These are phyloP conservation scores for Botia almorhae DNA, from an alignment of 2,797 vertebrate species.

Conservation along the genomic window DNA sequence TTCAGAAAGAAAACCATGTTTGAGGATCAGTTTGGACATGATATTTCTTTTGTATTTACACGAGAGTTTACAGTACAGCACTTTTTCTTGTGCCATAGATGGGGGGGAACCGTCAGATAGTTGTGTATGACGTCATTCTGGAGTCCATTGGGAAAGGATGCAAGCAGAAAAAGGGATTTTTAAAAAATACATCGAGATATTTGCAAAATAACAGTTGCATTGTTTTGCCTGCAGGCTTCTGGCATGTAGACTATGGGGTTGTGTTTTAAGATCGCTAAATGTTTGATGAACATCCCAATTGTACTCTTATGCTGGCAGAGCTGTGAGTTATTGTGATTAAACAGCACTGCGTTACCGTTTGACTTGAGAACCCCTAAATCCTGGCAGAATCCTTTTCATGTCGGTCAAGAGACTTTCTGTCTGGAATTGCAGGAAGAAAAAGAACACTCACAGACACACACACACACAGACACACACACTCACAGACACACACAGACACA, in stretches of 20 bases:
- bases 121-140: constrained; percentile 17
- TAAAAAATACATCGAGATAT: neutral
- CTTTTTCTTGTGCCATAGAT: neutral
- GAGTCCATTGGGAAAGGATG: neutral
- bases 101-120: neutral
- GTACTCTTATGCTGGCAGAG: neutral
- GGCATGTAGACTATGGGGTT: neutral
- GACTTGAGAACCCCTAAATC: constrained; percentile 18
- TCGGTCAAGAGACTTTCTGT: neutral
- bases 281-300: neutral
- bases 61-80: neutral
- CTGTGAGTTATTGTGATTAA: neutral
- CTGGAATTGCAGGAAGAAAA: neutral
- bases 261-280: neutral
- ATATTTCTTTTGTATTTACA: neutral
- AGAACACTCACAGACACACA: neutral
- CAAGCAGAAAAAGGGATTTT: neutral
- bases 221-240: neutral
- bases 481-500: neutral
- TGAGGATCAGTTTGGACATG: too few species aligned
- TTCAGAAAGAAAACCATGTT: neutral
- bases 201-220: too few species aligned
- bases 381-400: constrained; percentile 6
- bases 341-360: neutral
- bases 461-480: too few species aligned